These are phyloP conservation scores for Drosophila seclusa DNA, from an alignment of 2,888 invertebrate genomes.

Conservation along the genomic window DNA sequence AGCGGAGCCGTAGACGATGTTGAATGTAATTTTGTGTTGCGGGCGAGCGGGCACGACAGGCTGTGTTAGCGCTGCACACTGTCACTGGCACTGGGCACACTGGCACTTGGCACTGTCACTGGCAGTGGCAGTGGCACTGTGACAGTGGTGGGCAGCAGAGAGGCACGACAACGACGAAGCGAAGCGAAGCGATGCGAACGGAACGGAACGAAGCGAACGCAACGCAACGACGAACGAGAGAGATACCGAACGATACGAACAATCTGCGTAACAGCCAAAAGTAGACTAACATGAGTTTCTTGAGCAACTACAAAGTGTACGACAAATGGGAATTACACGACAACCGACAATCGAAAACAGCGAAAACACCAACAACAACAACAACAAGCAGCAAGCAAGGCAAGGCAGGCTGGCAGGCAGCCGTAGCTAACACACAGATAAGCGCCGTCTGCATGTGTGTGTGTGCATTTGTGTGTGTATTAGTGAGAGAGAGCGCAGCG, in stretches of 20 bases:
- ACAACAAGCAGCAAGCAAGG: conserved; percentile 15
- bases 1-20: conserved; percentile 12
- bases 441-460: not conserved
- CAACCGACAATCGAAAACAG: conserved; percentile 82
- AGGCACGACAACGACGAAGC: conserved; percentile 50
- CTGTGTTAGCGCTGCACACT: conserved; percentile 47
- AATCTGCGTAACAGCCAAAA: conserved; percentile 85
- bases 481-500: conserved; percentile 40
- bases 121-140: conserved; percentile 30
- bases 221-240: conserved; percentile 64
- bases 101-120: conserved; percentile 30
- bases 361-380: conserved; percentile 32
- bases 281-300: conserved; percentile 85
- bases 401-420: conserved; percentile 26
- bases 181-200: conserved; percentile 11
- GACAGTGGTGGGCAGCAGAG: conserved; percentile 35
- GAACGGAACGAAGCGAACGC: conserved; percentile 33
- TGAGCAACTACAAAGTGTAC: conserved; percentile 85
- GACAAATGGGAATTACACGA: conserved; percentile 85
- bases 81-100: conserved; percentile 36
- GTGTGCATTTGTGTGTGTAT: conserved; percentile 8
- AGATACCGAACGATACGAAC: conserved; percentile 75
- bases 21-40: conserved; percentile 3
- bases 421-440: conserved; percentile 38
- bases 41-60: conserved; percentile 67